Evolutionary conservation across 2,888 invertebrate species (phyloP).

Genomic region (Chalcis sispes): DNA sequence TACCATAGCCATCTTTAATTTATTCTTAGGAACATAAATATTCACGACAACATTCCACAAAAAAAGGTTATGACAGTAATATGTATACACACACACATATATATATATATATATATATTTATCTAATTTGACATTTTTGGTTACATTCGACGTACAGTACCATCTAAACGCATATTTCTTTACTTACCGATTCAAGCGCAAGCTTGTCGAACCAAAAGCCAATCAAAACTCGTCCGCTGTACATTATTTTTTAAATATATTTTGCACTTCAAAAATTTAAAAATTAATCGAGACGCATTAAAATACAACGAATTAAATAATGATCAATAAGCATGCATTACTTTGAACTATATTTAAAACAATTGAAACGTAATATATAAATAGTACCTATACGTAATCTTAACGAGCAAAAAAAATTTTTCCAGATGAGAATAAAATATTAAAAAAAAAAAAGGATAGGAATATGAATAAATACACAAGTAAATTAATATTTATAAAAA

Average conservation of each 20-base stretch:
- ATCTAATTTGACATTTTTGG: background rate
- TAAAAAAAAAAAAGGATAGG: too few species aligned
- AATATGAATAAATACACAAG: slow-evolving; percentile 10
- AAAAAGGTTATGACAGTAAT: background rate
- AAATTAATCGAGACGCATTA: background rate
- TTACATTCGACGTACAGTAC: too few species aligned
- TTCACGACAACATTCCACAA: too few species aligned
- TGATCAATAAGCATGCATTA: background rate
- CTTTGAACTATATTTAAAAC: background rate
- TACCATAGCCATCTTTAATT: background rate
- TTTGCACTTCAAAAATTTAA: background rate
- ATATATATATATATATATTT: background rate
- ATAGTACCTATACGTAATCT: too few species aligned
- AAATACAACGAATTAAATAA: background rate
- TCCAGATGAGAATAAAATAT: too few species aligned
- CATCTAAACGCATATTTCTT: background rate
- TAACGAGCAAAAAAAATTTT: too few species aligned
- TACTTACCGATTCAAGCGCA: slow-evolving; percentile 44
- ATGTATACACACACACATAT: background rate
- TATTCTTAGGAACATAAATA: background rate
- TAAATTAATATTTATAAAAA: slow-evolving; percentile 24
- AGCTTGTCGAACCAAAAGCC: slow-evolving; percentile 52
- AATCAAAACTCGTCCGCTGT: slow-evolving; percentile 51
- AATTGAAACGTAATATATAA: background rate
- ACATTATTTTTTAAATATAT: slow-evolving; percentile 36